Base-by-base conservation (phyloP, 2,888 invertebrate species). In the Alitta virens region DNA sequence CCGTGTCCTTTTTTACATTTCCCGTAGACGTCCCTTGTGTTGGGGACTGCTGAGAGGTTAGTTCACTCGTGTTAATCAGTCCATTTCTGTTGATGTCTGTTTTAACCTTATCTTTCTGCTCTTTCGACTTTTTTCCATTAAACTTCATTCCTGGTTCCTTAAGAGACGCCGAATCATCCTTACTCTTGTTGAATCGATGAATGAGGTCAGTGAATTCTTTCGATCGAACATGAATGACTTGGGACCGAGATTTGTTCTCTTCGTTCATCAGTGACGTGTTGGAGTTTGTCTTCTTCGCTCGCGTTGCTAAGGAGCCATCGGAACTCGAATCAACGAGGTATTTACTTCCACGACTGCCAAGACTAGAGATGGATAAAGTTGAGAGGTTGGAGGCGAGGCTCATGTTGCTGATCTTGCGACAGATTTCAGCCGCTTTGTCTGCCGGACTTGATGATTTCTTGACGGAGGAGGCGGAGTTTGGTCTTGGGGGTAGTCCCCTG, bases 381-480 rank as follows among this genome's bases (percentile, higher is more conserved):
- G 74, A 73, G 40, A 73, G 46, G 53, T 69, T 67, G 12, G 74
- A 74, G 16, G 66, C 65, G 24, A 71, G 59, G 68, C 68, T 71
- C 12, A 70, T 56, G 51, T 74, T 73, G 63, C 71, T 69, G 12
- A 67, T 56, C 21, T 64, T 66, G 2, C 63, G 57, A 16, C 40
- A 42, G 16, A 63, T n/a, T 23, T 56, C 56, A 1, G 50, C 26
- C 33, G 26, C 60, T 12, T 23, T 40, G 51, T 60, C 23, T 27
- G 33, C 51, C 52, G 50, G 50, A 52, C 40, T 51, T 38, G 21
- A 9, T 33, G 33, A 33, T 12, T 33, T 33, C 33, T 33, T 33
- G 12, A 33, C 33, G 9, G 18, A 18, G 2, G 40, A 33, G 14
- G 3, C 40, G 1, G 12, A 14, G 23, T 40, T 33, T 23, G 46